Evolutionary conservation across 2,113 vertebrate species (phyloP), one percentile per base, ranked within the genome.

Genomic region (Corydoras sp.): DNA sequence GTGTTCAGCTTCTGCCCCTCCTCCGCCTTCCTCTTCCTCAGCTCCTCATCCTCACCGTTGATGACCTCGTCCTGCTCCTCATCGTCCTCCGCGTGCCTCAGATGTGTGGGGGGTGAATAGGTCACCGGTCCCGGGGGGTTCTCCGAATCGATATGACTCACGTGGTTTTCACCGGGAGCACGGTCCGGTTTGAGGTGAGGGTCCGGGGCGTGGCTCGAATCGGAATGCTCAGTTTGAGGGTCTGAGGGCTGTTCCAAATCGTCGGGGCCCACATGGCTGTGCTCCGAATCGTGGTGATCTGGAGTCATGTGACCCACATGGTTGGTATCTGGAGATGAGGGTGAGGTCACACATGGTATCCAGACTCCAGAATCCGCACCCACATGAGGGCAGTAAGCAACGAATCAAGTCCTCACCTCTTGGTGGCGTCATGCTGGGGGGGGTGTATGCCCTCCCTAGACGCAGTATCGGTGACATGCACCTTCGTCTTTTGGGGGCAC

Each of bases 1-100:
- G 86, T 89, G 83, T 98, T 98, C 79, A 95, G 89, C 80, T 94
- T 92, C 1, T 89, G 84, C 62, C 91, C 92, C 81, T 94, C 91
- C 11, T 82, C 89, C 58, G 89, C 88, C 58, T 87, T 83, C 72
- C 89, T 0, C 69, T 91, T 93, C 86, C 92, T 96, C 74, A 92
- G 91, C 0, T 54, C 77, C 61, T 79, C 88, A 50, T 78, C 89
- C 74, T 88, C 84, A 0, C 75, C 77, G 56, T 84, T 85, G 82
- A 77, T 87, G 93, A 85, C 62, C 83, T 77, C 80, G 75, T 86
- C 85, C 78, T 91, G 89, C 69, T 64, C 15, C 51, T 5, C 51
- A 10, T 80, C 84, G 49, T 69, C 71, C 71, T 84, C 83, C 30
- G 80, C 50, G 65, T 86, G 90, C 84, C 88, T 87, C 58, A 81